Percentiles rank a stretch among this genome's conserved stretches.
phyloP scores from a whole-genome alignment of 2,113 vertebrate genomes.

The Tragelaphus strepsiceros region DNA sequence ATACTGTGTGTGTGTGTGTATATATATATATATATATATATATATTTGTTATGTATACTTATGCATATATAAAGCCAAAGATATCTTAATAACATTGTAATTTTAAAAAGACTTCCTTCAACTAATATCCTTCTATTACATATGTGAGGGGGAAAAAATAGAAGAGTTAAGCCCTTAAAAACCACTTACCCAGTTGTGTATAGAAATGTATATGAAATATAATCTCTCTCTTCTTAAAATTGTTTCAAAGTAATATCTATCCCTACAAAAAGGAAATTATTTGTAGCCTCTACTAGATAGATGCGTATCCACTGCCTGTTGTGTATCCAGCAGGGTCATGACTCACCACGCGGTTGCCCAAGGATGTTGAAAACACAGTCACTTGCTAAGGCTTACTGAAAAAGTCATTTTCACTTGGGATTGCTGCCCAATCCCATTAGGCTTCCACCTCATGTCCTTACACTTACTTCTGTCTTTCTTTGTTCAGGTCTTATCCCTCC shows the following conservation, averaged over 20 bases:
- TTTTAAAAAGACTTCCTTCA: background rate
- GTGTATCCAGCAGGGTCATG: background rate
- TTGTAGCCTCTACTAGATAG: background rate
- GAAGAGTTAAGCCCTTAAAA: background rate
- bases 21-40: background rate
- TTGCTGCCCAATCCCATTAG: slow-evolving; percentile 52
- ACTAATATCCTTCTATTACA: background rate
- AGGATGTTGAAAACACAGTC: background rate
- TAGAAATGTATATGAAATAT: background rate
- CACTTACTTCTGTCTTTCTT: slow-evolving; percentile 54
- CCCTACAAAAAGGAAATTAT: background rate
- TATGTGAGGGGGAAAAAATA: background rate
- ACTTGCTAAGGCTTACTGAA: slow-evolving; percentile 24
- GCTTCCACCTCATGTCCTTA: slow-evolving; percentile 60
- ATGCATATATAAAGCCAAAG: background rate
- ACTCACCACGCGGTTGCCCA: background rate
- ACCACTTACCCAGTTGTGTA: background rate
- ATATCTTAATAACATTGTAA: background rate
- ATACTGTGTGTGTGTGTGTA: too few species aligned
- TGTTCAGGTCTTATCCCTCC: slow-evolving; percentile 69
- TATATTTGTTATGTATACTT: background rate
- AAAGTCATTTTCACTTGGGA: slow-evolving; percentile 51
- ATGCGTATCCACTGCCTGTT: background rate
- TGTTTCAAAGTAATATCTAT: background rate
- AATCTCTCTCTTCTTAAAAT: background rate